Evolutionary conservation across 2,113 vertebrate species (phyloP).

Genomic region (Synodontis membranacea): DNA sequence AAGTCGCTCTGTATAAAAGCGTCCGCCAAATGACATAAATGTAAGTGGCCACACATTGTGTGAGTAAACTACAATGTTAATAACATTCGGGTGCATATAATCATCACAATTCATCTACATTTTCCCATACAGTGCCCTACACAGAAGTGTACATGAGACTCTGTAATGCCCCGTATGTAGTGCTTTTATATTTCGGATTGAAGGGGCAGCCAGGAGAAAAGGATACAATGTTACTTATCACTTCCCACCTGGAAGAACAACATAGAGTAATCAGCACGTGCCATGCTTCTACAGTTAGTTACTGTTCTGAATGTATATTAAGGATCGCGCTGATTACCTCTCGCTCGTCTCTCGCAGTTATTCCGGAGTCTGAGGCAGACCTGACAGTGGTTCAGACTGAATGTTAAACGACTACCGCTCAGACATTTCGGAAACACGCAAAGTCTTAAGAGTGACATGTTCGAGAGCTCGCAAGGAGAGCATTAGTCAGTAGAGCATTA

Average conservation of each 20-base stretch:
- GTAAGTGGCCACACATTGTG: too few relatives aligned
- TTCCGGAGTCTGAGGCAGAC: conserved; percentile 51
- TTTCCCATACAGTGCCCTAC: not conserved
- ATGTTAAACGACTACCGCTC: conserved; percentile 39
- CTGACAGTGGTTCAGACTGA: conserved; percentile 52
- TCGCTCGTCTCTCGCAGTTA: conserved; percentile 43
- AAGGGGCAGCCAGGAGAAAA: not conserved
- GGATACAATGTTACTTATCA: too few relatives aligned
- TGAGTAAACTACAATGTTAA: too few relatives aligned
- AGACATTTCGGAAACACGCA: conserved; percentile 63
- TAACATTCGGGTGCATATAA: too few relatives aligned
- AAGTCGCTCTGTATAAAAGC: too few relatives aligned
- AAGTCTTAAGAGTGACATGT: conserved; percentile 69
- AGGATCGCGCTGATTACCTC: conserved; percentile 60
- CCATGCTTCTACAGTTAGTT: not conserved
- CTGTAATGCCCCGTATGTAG: not conserved
- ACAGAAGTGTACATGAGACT: not conserved
- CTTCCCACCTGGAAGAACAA: not conserved
- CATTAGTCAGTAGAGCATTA: too few relatives aligned
- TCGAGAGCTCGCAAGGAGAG: conserved; percentile 25
- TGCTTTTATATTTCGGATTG: not conserved
- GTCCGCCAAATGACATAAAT: too few relatives aligned
- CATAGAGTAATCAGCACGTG: not conserved
- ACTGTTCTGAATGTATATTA: not conserved
- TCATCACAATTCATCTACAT: not conserved